phyloP scores from a whole-genome alignment of 2,888 invertebrate genomes.

The Drosophila suboccidentalis region DNA sequence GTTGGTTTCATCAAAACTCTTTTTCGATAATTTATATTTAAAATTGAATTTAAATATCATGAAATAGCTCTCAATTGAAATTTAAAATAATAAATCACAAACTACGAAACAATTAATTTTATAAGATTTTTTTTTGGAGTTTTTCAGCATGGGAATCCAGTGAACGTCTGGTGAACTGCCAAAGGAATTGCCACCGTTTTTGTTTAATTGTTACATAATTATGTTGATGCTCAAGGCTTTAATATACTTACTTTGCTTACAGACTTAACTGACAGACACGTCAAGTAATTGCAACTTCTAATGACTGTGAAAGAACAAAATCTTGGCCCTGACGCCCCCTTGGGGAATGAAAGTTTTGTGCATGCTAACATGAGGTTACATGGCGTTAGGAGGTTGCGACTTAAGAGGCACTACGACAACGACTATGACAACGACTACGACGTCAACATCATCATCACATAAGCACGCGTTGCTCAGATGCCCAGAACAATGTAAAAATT shows the following conservation, averaged over 20 bases:
- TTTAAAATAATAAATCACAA: too few species aligned
- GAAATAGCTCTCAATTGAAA: too few species aligned
- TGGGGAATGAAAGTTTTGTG: slow-evolving; percentile 47
- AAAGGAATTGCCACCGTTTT: not conserved
- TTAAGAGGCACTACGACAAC: slow-evolving; percentile 20
- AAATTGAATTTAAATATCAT: too few species aligned
- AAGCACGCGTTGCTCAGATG: slow-evolving; percentile 60
- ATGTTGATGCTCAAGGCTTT: slow-evolving; percentile 11
- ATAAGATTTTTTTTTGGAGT: too few species aligned
- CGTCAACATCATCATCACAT: slow-evolving; percentile 50
- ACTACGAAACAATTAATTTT: too few species aligned
- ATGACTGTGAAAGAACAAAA: slow-evolving; percentile 47
- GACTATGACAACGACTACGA: slow-evolving; percentile 29
- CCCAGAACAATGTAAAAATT: slow-evolving; percentile 62
- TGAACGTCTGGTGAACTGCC: not conserved
- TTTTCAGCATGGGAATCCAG: too few species aligned
- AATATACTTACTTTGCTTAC: slow-evolving; percentile 4
- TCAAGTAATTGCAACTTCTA: slow-evolving; percentile 52
- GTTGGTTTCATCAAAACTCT: too few species aligned
- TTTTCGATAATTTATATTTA: too few species aligned
- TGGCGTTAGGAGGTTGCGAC: slow-evolving; percentile 29
- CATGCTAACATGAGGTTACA: slow-evolving; percentile 26
- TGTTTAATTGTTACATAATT: slow-evolving; percentile 4
- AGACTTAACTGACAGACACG: slow-evolving; percentile 11
- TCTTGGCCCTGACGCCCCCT: slow-evolving; percentile 7